Conservation (phyloP, 2,797 vertebrate species). For the Sebastes baramenuke region DNA sequence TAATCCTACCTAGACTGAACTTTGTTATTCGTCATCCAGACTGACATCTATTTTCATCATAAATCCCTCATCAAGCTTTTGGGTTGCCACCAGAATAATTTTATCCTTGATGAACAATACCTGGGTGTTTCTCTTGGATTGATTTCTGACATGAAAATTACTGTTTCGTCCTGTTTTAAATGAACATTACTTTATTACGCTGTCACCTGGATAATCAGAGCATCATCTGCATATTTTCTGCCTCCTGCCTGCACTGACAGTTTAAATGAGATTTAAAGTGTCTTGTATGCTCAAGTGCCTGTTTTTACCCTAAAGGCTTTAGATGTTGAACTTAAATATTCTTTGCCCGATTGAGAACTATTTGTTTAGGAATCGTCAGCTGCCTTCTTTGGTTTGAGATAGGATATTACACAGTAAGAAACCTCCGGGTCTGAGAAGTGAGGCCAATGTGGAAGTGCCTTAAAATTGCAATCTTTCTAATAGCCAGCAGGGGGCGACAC, state of each 20-base stretch:
- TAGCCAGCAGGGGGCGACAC: no score
- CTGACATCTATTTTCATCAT: background rate
- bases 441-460: no score
- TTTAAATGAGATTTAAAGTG: background rate
- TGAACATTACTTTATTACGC: background rate
- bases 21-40: background rate
- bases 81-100: background rate
- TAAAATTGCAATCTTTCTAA: no score
- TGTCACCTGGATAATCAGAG: background rate
- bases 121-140: background rate
- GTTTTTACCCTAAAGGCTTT: background rate
- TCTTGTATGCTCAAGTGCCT: background rate
- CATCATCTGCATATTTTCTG: background rate
- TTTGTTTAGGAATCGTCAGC: background rate
- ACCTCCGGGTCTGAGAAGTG: no score
- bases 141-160: slow-evolving; percentile 3
- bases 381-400: background rate
- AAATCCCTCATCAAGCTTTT: background rate
- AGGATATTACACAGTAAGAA: background rate
- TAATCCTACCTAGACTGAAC: slow-evolving; percentile 7
- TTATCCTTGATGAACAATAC: background rate
- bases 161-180: background rate
- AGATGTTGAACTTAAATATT: background rate
- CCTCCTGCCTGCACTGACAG: background rate
- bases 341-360: background rate